phyloP scores from a whole-genome alignment of 2,797 vertebrate species.

The Neoniphon sammara region DNA sequence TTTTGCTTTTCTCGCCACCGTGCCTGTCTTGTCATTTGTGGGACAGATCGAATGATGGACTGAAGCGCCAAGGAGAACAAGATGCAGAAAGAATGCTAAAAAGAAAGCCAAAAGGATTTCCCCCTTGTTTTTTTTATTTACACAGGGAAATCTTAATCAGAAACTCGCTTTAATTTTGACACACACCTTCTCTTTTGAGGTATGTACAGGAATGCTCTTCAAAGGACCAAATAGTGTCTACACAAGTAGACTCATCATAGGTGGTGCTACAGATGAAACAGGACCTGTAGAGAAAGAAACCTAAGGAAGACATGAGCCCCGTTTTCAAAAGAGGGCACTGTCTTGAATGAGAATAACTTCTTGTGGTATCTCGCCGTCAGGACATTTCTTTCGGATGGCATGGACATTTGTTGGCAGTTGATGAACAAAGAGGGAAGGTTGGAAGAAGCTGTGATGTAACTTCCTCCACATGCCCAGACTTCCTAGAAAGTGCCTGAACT shows the following conservation, averaged over 20 bases:
- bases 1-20: not conserved
- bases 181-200: not conserved
- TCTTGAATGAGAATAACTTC: not conserved
- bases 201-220: not conserved
- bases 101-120: not conserved
- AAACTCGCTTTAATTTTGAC: conserved; percentile 5
- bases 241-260: not conserved
- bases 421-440: not conserved
- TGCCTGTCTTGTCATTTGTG: not conserved
- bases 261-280: not conserved
- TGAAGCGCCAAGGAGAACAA: not conserved
- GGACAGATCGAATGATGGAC: not conserved
- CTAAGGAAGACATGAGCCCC: not conserved
- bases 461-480: conserved; percentile 4
- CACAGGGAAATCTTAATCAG: not conserved
- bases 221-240: not conserved
- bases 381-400: not conserved
- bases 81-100: not conserved
- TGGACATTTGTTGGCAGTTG: conserved; percentile 3
- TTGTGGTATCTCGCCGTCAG: not conserved
- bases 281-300: not conserved
- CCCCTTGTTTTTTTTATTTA: not conserved
- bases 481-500: conserved; percentile 62
- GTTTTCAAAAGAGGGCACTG: not conserved
- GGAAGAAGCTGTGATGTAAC: conserved; percentile 18